Conservation (phyloP, 2,888 invertebrate genomes). For the Drosophila cracens region DNA sequence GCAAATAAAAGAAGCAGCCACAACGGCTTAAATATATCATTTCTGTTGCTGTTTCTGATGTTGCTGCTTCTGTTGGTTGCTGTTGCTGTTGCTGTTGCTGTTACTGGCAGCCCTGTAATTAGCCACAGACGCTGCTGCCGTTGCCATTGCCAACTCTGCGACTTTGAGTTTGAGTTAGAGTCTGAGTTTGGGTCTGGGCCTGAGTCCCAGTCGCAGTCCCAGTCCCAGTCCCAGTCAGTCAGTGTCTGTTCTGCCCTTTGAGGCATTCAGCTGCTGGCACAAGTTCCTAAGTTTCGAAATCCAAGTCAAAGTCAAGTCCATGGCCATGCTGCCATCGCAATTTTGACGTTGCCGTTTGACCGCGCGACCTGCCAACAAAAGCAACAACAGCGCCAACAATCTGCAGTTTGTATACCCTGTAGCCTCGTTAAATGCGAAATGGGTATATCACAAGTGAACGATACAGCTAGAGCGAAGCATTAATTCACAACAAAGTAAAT, state of each 20-base stretch:
- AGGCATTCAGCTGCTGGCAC: slow-evolving; percentile 62
- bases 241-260: slow-evolving; percentile 40
- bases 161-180: slow-evolving; percentile 39
- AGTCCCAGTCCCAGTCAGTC: slow-evolving; percentile 8
- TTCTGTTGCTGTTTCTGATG: slow-evolving; percentile 61
- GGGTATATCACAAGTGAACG: not conserved
- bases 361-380: slow-evolving; percentile 58
- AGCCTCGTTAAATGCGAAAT: not conserved
- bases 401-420: slow-evolving; percentile 45
- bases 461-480: not conserved
- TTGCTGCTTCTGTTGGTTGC: slow-evolving; percentile 42
- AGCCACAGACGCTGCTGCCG: slow-evolving; percentile 67
- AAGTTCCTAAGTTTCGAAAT: slow-evolving; percentile 74
- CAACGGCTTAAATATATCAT: slow-evolving; percentile 69
- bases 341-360: slow-evolving; percentile 73
- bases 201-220: not conserved
- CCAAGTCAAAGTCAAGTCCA: slow-evolving; percentile 73
- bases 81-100: slow-evolving; percentile 50
- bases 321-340: slow-evolving; percentile 55
- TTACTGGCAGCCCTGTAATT: slow-evolving; percentile 78
- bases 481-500: not conserved
- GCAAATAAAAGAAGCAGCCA: slow-evolving; percentile 57
- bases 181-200: slow-evolving; percentile 7
- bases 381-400: slow-evolving; percentile 27
- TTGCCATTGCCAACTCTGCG: slow-evolving; percentile 67